Base-by-base conservation (phyloP, 2,888 invertebrate genomes). In the Mayetiola destructor region DNA sequence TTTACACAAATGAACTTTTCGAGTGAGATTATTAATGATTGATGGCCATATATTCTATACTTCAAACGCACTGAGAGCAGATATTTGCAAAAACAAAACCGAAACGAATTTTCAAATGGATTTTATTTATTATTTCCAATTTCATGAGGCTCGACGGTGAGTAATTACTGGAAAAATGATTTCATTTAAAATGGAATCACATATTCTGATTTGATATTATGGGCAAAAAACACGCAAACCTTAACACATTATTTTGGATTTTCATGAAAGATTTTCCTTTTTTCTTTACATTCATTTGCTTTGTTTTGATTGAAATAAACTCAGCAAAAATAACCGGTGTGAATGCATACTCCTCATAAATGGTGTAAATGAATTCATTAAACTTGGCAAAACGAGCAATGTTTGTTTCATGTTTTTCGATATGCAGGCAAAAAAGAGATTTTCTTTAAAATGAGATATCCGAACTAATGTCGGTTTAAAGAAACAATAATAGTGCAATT, bases 401-500 rank as follows among this genome's bases (percentile, higher is more conserved):
- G 39, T 3, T 6, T 39, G 9, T 48, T 48, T 48, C 5, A 20
- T 27, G 3, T 48, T n/a, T 39, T 16, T 39, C 27, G 48, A 48
- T 48, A n/a, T n/a, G n/a, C n/a, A n/a, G n/a, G n/a, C n/a, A n/a
- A 27, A 27, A 48, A 48, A 27, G 48, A 48, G 48, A 27, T 48
- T 48, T 48, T 48, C n/a, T n/a, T n/a, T n/a, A 27, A 4, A 23
- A 27, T n/a, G 4, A 48, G 48, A 48, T 48, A 48, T 14, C 14
- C 3, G n/a, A n/a, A n/a, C n/a, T n/a, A 8, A 48, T n/a, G 27
- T n/a, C 5, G 12, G 3, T 23, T 27, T 27, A n/a, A n/a, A n/a
- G 48, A 48, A 48, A 48, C 29, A 48, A 48, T 27, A 48, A 48
- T 48, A 42, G 23, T n/a, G n/a, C n/a, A 42, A 42, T 23, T 48